phyloP scores from a whole-genome alignment of 1,140 invertebrate species.

The Drosophila parvula region DNA sequence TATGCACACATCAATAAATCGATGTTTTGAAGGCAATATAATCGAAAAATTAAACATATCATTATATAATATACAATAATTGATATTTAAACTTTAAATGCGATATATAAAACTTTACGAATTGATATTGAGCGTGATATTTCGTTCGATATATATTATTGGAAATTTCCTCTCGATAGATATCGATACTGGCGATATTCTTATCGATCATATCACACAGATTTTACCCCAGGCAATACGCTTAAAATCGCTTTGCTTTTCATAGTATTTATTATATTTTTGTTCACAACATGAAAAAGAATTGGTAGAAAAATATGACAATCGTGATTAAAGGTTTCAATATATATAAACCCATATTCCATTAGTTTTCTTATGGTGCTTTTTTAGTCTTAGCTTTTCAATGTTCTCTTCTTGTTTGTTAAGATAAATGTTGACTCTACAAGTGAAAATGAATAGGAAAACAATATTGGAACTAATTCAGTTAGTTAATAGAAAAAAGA shows the following conservation, averaged over 20 bases:
- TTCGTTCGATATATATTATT: too few species aligned
- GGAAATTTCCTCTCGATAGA: too few species aligned
- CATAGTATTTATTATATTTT: slow-evolving; percentile 49
- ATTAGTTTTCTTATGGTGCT: slow-evolving; percentile 45
- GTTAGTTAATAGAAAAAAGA: slow-evolving; percentile 52
- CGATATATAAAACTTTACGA: too few species aligned
- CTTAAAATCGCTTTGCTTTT: slow-evolving; percentile 30
- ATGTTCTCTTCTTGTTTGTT: slow-evolving; percentile 47
- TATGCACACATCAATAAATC: too few species aligned
- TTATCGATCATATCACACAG: not conserved
- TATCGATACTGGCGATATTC: not conserved
- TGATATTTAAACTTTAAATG: too few species aligned
- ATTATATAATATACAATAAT: too few species aligned
- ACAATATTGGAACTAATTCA: slow-evolving; percentile 23
- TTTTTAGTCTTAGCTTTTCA: slow-evolving; percentile 68
- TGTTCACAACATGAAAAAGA: slow-evolving; percentile 79
- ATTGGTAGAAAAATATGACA: slow-evolving; percentile 81
- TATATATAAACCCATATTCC: slow-evolving; percentile 61
- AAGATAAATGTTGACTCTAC: slow-evolving; percentile 9
- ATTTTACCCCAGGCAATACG: slow-evolving; percentile 3
- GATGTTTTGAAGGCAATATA: too few species aligned
- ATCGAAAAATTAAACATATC: too few species aligned
- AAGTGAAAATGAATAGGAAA: slow-evolving; percentile 13
- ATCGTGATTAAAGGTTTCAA: slow-evolving; percentile 59
- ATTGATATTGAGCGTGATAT: too few species aligned